phyloP scores from a whole-genome alignment of 1,140 invertebrate genomes.

The Phymastichus coffea region DNA sequence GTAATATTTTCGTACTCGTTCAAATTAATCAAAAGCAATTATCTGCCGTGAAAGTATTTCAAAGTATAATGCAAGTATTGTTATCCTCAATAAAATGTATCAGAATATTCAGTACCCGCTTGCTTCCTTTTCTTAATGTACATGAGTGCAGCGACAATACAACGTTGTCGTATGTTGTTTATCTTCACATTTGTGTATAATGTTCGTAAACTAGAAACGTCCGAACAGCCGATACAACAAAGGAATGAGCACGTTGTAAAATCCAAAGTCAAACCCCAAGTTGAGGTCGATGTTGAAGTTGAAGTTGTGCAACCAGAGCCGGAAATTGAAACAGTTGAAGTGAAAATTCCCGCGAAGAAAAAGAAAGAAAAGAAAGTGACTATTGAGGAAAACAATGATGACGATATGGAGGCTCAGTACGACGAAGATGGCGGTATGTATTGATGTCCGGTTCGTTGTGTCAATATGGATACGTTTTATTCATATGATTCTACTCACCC shows the following conservation, averaged over 20 bases:
- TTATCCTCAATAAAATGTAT: no score
- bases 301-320: neutral
- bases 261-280: no score
- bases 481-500: neutral
- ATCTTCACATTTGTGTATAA: no score
- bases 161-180: no score
- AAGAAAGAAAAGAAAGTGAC: neutral
- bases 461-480: neutral
- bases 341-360: slow-evolving; percentile 1
- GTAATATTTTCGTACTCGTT: no score
- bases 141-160: no score
- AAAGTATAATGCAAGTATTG: no score
- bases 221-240: neutral
- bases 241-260: no score
- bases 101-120: no score
- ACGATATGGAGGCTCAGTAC: slow-evolving; percentile 1
- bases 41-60: no score
- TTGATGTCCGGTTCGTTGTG: neutral
- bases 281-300: neutral
- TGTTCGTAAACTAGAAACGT: slow-evolving; percentile 18
- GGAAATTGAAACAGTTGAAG: neutral
- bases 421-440: slow-evolving; percentile 19
- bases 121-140: no score
- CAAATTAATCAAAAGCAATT: no score
- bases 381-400: neutral